Base-by-base conservation (phyloP, 2,888 invertebrate genomes). In the Drosophila affinis region DNA sequence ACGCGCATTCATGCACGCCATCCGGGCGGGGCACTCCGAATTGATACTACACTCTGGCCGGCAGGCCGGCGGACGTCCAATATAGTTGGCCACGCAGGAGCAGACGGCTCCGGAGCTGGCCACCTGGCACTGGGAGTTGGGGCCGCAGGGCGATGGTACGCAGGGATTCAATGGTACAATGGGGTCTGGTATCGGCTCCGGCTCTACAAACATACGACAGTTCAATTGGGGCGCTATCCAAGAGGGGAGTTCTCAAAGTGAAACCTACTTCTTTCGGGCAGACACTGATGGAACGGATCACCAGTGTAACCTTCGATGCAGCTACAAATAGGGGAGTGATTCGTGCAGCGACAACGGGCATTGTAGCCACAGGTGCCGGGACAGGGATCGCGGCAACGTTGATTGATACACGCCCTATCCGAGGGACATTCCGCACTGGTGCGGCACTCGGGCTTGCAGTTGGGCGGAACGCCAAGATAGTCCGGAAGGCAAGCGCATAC, bases 271-370 rank as follows among this genome's bases (percentile, higher is more conserved):
- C 73, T 88, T 77, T 83, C 90, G 34, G 93, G 93, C 58, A 91
- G 84, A 89, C 96, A 96, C 91, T 95, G 94, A n/a, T 93, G 93
- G 90, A 96, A 96, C 47, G 96, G 96, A 93, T 96, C 96, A 46
- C 96, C 96, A 10, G 95, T 95, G 83, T 94, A 94, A 73, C 94
- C 94, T 17, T 93, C 90, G 27, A 94, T 93, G 87, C 96, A 96
- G 72, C 93, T 94, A 89, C 96, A 96, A 82, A 96, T 95, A 1
- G 96, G 95, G 84, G 95, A 95, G 89, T 96, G 96, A 91, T 96
- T 96, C 44, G 95, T 94, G 46, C 96, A 95, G 85, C 94, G 94
- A 90, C 96, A 97, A 77, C 94, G 93, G 3, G 96, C 95, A 83
- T 94, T 94, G 18, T 94, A 92, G 32, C 96, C 96, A 90, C 96